Evolutionary conservation across 2,888 invertebrate species (phyloP).

Genomic region (Augochlorella aurata): DNA sequence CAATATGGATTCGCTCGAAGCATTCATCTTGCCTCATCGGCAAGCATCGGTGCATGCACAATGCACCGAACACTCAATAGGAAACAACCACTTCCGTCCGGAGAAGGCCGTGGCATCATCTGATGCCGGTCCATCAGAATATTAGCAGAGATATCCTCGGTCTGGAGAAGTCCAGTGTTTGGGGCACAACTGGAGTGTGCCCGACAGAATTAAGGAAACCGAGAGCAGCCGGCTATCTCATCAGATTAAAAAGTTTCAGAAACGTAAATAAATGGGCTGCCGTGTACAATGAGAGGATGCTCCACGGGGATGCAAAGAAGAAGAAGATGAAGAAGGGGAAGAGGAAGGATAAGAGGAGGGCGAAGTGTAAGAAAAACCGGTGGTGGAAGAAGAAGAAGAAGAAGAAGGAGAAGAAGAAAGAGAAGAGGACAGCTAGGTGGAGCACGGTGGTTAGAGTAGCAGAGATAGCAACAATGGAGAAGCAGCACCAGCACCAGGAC

Average conservation of each 20-base stretch:
- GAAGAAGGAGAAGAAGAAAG: neutral
- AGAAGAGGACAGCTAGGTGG: constrained; percentile 11
- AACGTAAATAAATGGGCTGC: constrained; percentile 74
- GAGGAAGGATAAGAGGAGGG: neutral
- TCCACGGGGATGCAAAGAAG: neutral
- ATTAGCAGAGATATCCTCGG: neutral
- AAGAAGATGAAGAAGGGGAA: neutral
- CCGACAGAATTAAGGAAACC: constrained; percentile 46
- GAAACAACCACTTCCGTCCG: neutral
- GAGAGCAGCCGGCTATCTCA: constrained; percentile 70
- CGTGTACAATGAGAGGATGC: constrained; percentile 61
- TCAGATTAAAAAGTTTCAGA: constrained; percentile 77
- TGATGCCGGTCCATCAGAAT: constrained; percentile 1
- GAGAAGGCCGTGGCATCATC: neutral
- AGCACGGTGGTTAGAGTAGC: constrained; percentile 38
- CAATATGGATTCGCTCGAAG: no score
- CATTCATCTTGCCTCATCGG: no score
- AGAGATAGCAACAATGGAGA: constrained; percentile 51
- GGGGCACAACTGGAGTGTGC: constrained; percentile 4
- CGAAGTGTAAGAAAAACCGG: neutral
- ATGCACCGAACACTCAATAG: neutral
- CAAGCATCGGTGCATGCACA: no score
- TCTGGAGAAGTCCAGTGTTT: neutral
- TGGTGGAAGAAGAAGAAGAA: neutral
- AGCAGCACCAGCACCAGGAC: constrained; percentile 43